Evolutionary conservation across 2,113 vertebrate genomes (phyloP).

Genomic region (Arvicanthis niloticus): DNA sequence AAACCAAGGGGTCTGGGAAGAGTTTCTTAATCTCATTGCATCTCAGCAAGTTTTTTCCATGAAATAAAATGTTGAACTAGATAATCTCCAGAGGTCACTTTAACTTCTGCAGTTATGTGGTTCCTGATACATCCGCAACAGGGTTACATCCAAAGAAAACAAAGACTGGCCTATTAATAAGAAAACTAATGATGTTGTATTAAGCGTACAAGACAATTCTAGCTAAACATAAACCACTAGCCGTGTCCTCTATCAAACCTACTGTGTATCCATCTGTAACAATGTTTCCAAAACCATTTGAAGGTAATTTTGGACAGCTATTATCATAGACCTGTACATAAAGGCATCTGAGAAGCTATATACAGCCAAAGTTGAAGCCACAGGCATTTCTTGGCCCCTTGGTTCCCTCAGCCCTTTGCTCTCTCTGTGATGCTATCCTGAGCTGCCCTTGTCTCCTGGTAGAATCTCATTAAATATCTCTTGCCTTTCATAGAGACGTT

Average conservation of each 20-base stretch:
- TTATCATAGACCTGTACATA: background rate
- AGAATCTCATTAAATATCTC: background rate
- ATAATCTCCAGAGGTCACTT: background rate
- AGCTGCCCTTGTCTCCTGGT: background rate
- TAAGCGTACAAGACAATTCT: background rate
- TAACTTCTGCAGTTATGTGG: conserved; percentile 3
- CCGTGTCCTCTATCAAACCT: background rate
- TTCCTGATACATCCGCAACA: background rate
- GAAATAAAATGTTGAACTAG: conserved; percentile 29
- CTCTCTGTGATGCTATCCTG: background rate
- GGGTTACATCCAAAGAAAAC: background rate
- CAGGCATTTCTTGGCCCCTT: fast-evolving
- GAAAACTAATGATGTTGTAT: background rate
- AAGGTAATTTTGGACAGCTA: background rate
- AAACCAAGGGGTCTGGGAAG: background rate
- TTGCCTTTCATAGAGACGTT: conserved; percentile 52
- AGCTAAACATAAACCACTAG: background rate
- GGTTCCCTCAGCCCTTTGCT: background rate
- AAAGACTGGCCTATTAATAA: conserved; percentile 10
- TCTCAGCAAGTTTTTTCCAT: background rate
- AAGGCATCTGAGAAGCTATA: too few species aligned
- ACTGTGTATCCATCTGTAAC: background rate
- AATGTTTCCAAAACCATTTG: conserved; percentile 15
- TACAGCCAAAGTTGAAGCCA: background rate
- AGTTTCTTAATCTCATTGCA: conserved; percentile 27